These are phyloP conservation scores for Triplophysa siluroides DNA, from an alignment of 2,113 vertebrate genomes.

Conservation along the genomic window DNA sequence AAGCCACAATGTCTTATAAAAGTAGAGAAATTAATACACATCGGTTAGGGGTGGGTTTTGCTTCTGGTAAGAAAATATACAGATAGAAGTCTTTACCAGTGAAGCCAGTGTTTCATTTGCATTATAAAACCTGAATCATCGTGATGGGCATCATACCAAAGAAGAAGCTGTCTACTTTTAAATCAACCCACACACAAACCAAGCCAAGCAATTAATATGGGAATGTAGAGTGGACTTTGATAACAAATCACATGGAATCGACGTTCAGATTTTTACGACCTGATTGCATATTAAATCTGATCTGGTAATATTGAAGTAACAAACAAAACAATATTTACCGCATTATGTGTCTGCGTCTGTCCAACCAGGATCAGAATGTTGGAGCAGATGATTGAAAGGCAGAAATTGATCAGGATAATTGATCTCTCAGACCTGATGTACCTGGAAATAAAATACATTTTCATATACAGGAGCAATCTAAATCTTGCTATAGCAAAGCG, in stretches of 20 bases:
- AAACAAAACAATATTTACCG: slow-evolving; percentile 76
- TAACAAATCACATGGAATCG: not conserved
- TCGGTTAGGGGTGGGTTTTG: not conserved
- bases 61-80: not conserved
- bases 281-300: not conserved
- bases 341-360: slow-evolving; percentile 98
- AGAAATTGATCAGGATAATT: slow-evolving; percentile 99
- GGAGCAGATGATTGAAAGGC: slow-evolving; percentile 97
- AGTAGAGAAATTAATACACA: slow-evolving; percentile 5
- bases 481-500: not conserved
- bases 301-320: not conserved
- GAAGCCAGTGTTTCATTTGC: not conserved
- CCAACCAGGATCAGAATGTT: slow-evolving; percentile 97
- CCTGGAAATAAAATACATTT: slow-evolving; percentile 70
- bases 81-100: not conserved
- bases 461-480: not conserved
- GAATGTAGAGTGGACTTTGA: slow-evolving; percentile 16
- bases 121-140: not conserved
- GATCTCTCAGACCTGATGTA: slow-evolving; percentile 97
- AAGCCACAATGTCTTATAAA: slow-evolving; percentile 36
- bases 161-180: slow-evolving; percentile 14
- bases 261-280: not conserved
- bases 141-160: not conserved
- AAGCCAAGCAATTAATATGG: slow-evolving; percentile 2
- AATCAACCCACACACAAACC: slow-evolving; percentile 7